Evolutionary conservation across 2,113 vertebrate genomes (phyloP).

Genomic region (Tachysurus fulvidraco): DNA sequence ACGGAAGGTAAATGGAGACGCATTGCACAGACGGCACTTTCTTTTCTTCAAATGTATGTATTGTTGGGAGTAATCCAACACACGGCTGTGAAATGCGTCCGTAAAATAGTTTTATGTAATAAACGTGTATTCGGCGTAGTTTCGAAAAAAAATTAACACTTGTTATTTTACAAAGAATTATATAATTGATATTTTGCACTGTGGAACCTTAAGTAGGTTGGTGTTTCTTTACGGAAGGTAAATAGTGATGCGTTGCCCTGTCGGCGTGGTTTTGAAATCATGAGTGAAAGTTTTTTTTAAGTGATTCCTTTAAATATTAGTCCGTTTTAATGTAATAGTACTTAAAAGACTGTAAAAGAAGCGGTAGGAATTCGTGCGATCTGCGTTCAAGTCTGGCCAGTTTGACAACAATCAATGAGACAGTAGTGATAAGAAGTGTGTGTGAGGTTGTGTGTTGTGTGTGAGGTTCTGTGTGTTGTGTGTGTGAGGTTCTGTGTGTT

Average conservation of each 20-base stretch:
- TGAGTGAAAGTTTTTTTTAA: not conserved
- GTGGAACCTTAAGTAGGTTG: not conserved
- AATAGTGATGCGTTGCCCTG: not conserved
- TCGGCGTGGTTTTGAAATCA: not conserved
- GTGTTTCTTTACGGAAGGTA: constrained; percentile 23
- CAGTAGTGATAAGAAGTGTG: not conserved
- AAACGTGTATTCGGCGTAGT: no score
- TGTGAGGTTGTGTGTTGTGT: not conserved
- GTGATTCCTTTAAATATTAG: not conserved
- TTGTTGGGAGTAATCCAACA: not conserved
- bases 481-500: no score
- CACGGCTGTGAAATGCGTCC: not conserved
- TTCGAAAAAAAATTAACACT: not conserved
- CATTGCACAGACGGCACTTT: not conserved
- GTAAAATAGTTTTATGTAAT: no score
- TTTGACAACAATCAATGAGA: not conserved
- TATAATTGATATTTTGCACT: not conserved
- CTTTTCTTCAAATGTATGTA: not conserved
- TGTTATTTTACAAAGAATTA: not conserved
- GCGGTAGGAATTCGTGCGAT: no score
- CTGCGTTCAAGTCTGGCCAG: not conserved
- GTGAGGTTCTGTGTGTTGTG: no score
- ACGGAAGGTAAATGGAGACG: constrained; percentile 9
- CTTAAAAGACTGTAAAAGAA: no score
- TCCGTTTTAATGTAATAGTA: not conserved